Conservation (phyloP, 1,140 invertebrate species). For the Pararge aegeria region DNA sequence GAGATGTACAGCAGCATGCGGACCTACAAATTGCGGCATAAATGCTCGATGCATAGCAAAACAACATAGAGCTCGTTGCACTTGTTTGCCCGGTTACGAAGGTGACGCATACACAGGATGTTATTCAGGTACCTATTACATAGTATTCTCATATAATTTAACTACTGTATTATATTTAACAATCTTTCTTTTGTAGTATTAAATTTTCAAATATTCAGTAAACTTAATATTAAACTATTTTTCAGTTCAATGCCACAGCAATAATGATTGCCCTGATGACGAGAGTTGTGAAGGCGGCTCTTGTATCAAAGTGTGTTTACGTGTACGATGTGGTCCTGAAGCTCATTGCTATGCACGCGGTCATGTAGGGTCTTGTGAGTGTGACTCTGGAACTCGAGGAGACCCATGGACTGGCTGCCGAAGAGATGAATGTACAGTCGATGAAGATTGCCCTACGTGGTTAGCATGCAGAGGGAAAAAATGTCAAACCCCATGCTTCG, state of each 20-base stretch:
- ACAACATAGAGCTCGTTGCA: constrained; percentile 90
- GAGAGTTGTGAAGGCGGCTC: constrained; percentile 92
- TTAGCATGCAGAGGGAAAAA: constrained; percentile 87
- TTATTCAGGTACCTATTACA: constrained; percentile 81
- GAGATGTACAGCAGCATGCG: constrained; percentile 89
- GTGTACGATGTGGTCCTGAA: constrained; percentile 90
- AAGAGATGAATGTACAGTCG: constrained; percentile 86
- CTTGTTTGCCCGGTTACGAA: constrained; percentile 90
- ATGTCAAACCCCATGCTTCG: constrained; percentile 90
- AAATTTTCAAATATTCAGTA: too few species aligned
- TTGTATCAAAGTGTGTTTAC: constrained; percentile 90
- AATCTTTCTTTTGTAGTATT: too few species aligned
- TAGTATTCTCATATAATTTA: neutral
- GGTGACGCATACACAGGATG: constrained; percentile 92
- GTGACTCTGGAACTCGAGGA: constrained; percentile 86
- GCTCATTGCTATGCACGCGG: constrained; percentile 88
- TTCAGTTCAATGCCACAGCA: constrained; percentile 90
- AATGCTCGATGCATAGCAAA: constrained; percentile 91
- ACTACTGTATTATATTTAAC: too few species aligned
- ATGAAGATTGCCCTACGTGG: constrained; percentile 87
- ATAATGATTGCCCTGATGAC: constrained; percentile 90
- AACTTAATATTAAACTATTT: constrained; percentile 20
- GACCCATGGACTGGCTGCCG: constrained; percentile 88
- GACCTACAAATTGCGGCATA: constrained; percentile 85
- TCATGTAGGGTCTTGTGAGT: constrained; percentile 90